phyloP scores from a whole-genome alignment of 2,888 invertebrate genomes.

The Amblyjoppa proteus region DNA sequence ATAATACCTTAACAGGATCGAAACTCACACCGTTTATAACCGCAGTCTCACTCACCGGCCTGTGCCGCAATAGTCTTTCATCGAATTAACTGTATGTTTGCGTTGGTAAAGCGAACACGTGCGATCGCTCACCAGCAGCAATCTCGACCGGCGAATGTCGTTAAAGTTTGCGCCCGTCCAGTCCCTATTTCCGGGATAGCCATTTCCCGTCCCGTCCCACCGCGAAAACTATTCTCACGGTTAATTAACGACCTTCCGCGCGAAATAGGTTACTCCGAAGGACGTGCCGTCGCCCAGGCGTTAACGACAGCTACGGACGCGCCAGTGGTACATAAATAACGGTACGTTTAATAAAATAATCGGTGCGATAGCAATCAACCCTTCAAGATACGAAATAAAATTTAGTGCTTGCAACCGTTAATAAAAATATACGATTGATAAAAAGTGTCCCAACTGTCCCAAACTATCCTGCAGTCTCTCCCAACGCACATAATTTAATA shows the following conservation, averaged over 20 bases:
- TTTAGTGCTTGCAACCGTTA: too few relatives aligned
- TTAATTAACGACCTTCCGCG: conserved; percentile 55
- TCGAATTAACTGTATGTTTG: conserved; percentile 15
- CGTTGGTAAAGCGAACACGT: conserved; percentile 32
- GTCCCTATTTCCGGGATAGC: conserved; percentile 49
- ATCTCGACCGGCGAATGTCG: conserved; percentile 45
- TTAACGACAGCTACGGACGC: conserved; percentile 14
- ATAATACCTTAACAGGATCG: neutral
- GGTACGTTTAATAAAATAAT: neutral
- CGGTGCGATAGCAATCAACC: neutral
- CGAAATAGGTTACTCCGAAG: conserved; percentile 52
- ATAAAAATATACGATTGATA: too few relatives aligned
- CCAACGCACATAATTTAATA: too few relatives aligned
- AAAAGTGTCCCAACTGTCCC: too few relatives aligned
- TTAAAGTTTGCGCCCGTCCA: conserved; percentile 55
- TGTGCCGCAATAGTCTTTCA: neutral
- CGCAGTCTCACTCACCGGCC: neutral
- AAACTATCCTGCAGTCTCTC: too few relatives aligned
- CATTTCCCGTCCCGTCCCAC: conserved; percentile 35
- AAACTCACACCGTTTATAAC: neutral
- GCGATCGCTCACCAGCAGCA: conserved; percentile 5
- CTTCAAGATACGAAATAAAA: neutral
- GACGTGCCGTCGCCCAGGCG: conserved; percentile 40
- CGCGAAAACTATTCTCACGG: conserved; percentile 52
- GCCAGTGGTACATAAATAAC: neutral